Evolutionary conservation across 2,888 invertebrate species (phyloP).

Genomic region (Esperia sulphurella): DNA sequence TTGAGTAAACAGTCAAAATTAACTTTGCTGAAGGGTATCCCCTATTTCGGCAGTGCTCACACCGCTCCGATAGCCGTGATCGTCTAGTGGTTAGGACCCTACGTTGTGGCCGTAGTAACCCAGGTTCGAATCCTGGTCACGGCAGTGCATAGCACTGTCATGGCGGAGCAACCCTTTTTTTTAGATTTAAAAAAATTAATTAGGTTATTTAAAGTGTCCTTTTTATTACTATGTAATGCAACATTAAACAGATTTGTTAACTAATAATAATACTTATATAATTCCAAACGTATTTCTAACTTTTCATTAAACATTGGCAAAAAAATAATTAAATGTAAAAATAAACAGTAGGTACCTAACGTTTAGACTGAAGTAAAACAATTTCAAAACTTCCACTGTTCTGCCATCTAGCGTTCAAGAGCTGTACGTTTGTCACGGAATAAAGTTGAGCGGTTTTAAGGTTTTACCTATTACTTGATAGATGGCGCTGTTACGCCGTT

Average conservation of each 20-base stretch:
- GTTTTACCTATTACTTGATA: background rate
- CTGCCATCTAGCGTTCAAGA: background rate
- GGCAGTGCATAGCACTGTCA: constrained; percentile 70
- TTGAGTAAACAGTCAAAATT: no score
- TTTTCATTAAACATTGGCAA: no score
- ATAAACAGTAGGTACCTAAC: no score
- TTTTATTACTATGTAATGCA: no score
- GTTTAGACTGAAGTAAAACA: no score
- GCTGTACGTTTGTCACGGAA: background rate
- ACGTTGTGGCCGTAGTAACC: constrained; percentile 81
- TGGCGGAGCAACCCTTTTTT: constrained; percentile 46
- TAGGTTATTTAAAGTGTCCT: no score
- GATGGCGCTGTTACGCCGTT: background rate
- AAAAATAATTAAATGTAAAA: no score
- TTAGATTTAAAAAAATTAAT: background rate
- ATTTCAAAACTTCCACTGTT: background rate
- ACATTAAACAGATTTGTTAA: no score
- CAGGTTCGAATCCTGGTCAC: constrained; percentile 83
- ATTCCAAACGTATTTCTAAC: no score
- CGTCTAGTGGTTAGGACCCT: constrained; percentile 68
- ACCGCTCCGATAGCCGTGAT: constrained; percentile 32
- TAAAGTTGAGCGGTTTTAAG: background rate
- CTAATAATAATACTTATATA: no score
- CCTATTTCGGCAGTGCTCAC: constrained; percentile 12
- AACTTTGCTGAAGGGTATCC: background rate